Evolutionary conservation across 2,888 invertebrate species (phyloP).

Genomic region (Stenchaetothrips biformis): DNA sequence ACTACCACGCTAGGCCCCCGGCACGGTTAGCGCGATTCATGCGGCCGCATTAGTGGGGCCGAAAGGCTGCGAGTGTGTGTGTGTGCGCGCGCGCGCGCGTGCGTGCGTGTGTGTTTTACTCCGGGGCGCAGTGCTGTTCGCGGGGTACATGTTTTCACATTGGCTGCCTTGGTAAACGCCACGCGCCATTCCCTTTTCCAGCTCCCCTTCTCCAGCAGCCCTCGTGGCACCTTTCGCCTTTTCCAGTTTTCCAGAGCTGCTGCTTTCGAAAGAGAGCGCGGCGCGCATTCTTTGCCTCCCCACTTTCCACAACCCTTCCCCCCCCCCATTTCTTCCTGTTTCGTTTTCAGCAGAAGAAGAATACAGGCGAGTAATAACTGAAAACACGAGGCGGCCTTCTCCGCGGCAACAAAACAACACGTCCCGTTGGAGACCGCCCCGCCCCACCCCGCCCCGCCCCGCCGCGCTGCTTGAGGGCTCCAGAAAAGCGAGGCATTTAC

Average conservation of each 20-base stretch:
- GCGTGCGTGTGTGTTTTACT: background rate
- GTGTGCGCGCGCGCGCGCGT: too few species aligned
- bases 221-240: background rate
- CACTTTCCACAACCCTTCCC: background rate
- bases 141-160: too few species aligned
- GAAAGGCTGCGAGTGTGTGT: too few species aligned
- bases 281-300: background rate
- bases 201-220: too few species aligned
- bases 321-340: background rate
- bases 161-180: too few species aligned
- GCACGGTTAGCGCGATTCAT: too few species aligned
- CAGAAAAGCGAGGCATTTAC: background rate
- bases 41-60: too few species aligned
- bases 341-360: background rate
- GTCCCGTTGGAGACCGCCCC: too few species aligned
- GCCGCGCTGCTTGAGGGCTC: background rate
- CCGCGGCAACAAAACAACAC: too few species aligned
- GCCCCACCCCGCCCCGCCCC: too few species aligned
- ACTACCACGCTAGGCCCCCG: too few species aligned
- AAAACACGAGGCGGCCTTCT: background rate
- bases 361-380: background rate
- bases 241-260: background rate
- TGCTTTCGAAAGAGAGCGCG: background rate
- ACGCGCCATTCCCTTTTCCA: too few species aligned
- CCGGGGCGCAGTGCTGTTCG: background rate